A percentile compares a stretch with the other conserved stretches of the same genome.
phyloP scores from a whole-genome alignment of 2,797 vertebrate species.

The Pseudopleuronectes americanus region DNA sequence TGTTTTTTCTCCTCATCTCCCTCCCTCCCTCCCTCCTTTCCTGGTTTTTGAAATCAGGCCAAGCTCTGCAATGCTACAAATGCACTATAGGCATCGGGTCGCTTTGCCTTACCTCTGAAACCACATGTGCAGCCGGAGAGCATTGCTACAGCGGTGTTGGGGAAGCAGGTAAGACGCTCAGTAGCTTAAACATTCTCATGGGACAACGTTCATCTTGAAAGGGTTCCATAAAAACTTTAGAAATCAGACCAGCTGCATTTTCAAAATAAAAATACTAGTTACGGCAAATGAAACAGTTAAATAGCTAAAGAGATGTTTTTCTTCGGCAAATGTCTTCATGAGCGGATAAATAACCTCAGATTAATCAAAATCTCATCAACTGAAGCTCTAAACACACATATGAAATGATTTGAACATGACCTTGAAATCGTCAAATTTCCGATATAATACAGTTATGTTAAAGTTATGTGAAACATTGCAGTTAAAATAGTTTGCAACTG shows the following conservation, averaged over 20 bases:
- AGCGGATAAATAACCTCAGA: neutral
- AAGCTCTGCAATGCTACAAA: constrained; percentile 76
- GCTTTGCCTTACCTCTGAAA: constrained; percentile 46
- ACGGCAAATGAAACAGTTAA: neutral
- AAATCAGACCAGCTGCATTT: too few species aligned
- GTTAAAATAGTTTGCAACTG: too few species aligned
- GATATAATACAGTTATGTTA: too few species aligned
- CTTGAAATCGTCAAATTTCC: too few species aligned
- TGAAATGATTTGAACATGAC: too few species aligned
- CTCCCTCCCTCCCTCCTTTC: neutral
- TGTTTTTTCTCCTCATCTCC: neutral
- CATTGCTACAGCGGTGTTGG: constrained; percentile 72
- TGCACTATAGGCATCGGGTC: constrained; percentile 43
- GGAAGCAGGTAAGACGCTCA: constrained; percentile 65
- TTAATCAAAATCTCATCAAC: neutral
- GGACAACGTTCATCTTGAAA: too few species aligned
- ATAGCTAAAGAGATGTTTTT: too few species aligned
- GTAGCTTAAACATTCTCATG: neutral
- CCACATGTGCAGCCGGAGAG: accelerated
- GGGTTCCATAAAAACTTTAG: too few species aligned
- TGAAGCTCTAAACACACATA: neutral
- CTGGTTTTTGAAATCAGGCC: constrained; percentile 55
- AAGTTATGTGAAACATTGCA: too few species aligned
- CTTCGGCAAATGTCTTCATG: too few species aligned
- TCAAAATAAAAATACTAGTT: too few species aligned